Evolutionary conservation across 2,888 invertebrate species (phyloP).

Genomic region (Nomada ferruginata): DNA sequence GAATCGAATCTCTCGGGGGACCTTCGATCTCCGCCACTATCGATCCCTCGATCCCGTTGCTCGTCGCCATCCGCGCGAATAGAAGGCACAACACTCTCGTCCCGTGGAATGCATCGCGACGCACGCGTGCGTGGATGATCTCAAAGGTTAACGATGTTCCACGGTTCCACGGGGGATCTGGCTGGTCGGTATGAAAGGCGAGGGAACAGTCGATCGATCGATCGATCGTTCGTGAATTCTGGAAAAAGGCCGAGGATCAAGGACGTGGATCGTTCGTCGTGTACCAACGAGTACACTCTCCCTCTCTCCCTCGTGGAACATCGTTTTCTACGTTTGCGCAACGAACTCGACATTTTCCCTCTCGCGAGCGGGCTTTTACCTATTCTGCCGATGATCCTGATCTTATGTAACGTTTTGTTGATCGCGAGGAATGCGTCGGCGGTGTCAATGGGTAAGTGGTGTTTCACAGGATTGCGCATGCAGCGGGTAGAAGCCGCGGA

Average conservation of each 20-base stretch:
- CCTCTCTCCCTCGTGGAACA: not conserved
- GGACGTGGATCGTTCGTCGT: conserved; percentile 22
- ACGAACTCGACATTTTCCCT: conserved; percentile 40
- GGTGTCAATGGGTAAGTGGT: not conserved
- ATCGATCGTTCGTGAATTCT: conserved; percentile 46
- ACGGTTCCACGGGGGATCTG: conserved; percentile 50
- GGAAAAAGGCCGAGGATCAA: conserved; percentile 49
- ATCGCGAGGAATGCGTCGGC: not conserved
- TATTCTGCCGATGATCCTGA: conserved; percentile 17
- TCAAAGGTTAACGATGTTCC: conserved; percentile 78
- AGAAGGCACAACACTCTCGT: conserved; percentile 41
- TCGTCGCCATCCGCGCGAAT: conserved; percentile 46
- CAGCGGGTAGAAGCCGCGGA: not conserved
- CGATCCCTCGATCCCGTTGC: conserved; percentile 70
- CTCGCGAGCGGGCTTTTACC: not conserved
- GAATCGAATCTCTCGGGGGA: conserved; percentile 69
- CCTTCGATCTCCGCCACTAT: conserved; percentile 67
- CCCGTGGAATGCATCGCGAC: conserved; percentile 65
- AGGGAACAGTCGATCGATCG: conserved; percentile 37
- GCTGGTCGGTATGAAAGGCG: conserved; percentile 41
- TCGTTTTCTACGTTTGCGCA: conserved; percentile 18
- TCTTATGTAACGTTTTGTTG: conserved; percentile 33
- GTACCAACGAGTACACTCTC: no score
- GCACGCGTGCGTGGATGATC: conserved; percentile 68
- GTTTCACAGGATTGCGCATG: not conserved